A percentile compares a stretch with the other conserved stretches of the same genome.
Conservation (phyloP, 2,888 invertebrate species). For the Yponomeuta evonymella region DNA sequence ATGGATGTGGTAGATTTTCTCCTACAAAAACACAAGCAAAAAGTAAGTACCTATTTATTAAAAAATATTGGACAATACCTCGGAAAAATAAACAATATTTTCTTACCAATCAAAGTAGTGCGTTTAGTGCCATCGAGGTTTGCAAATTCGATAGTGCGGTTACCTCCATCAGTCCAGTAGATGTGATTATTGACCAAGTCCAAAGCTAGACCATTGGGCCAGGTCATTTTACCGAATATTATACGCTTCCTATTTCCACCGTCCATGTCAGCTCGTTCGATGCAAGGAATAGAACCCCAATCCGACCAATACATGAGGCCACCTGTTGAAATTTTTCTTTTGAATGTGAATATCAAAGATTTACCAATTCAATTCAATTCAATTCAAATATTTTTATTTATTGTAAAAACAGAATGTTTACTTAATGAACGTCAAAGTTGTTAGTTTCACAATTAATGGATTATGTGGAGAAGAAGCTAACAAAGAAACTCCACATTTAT, state of each 20-base stretch:
- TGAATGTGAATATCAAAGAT: no score
- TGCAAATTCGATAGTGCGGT: conserved; percentile 86
- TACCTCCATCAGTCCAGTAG: conserved; percentile 92
- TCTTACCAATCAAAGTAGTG: conserved; percentile 78
- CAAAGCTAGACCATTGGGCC: conserved; percentile 91
- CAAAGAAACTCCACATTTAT: no score
- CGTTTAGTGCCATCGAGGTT: conserved; percentile 86
- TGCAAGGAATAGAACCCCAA: conserved; percentile 88
- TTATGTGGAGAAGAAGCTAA: no score
- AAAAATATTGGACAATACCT: neutral
- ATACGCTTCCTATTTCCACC: conserved; percentile 81
- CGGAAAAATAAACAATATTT: neutral
- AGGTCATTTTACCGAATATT: conserved; percentile 82
- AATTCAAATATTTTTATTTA: no score
- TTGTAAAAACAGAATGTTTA: no score
- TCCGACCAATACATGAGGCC: conserved; percentile 95
- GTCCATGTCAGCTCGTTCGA: conserved; percentile 92
- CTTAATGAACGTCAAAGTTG: no score
- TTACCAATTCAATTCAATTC: no score
- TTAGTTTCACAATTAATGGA: no score
- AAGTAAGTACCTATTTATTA: no score
- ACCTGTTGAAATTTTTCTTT: conserved; percentile 48
- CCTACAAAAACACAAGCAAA: conserved; percentile 40
- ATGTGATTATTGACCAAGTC: conserved; percentile 83
- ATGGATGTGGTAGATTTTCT: conserved; percentile 84